phyloP scores from a whole-genome alignment of 1,140 invertebrate genomes.

The Camponotus floridanus region DNA sequence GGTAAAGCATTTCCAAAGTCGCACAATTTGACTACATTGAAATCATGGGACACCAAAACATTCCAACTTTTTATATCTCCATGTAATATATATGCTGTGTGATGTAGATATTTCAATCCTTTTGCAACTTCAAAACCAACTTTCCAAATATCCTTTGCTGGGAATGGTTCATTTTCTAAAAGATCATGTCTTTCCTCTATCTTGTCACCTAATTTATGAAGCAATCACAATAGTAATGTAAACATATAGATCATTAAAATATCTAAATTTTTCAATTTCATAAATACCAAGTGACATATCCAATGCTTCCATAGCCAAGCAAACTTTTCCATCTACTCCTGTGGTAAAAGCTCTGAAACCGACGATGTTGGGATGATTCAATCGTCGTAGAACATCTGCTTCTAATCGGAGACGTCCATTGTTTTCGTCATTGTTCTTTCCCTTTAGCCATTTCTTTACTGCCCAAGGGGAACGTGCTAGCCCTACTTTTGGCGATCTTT shows the following conservation, averaged over 20 bases:
- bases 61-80: constrained; percentile 95
- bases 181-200: constrained; percentile 90
- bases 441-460: constrained; percentile 89
- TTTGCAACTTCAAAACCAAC: constrained; percentile 89
- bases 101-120: constrained; percentile 93
- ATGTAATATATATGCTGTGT: constrained; percentile 90
- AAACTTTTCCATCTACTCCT: constrained; percentile 88
- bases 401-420: constrained; percentile 89
- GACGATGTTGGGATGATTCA: constrained; percentile 94
- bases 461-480: constrained; percentile 93
- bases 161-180: constrained; percentile 87
- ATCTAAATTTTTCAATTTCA: neutral
- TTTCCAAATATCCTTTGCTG: constrained; percentile 88
- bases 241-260: constrained; percentile 8
- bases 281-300: constrained; percentile 87
- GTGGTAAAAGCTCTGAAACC: constrained; percentile 91
- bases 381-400: constrained; percentile 89
- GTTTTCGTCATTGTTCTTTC: constrained; percentile 79
- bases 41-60: constrained; percentile 91
- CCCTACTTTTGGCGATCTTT: constrained; percentile 90
- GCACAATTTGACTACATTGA: constrained; percentile 92
- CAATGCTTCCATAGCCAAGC: constrained; percentile 91
- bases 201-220: constrained; percentile 86
- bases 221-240: constrained; percentile 27
- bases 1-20: constrained; percentile 94